These are phyloP conservation scores for Spialia ferax DNA, from an alignment of 2,888 invertebrate species.

Conservation along the genomic window DNA sequence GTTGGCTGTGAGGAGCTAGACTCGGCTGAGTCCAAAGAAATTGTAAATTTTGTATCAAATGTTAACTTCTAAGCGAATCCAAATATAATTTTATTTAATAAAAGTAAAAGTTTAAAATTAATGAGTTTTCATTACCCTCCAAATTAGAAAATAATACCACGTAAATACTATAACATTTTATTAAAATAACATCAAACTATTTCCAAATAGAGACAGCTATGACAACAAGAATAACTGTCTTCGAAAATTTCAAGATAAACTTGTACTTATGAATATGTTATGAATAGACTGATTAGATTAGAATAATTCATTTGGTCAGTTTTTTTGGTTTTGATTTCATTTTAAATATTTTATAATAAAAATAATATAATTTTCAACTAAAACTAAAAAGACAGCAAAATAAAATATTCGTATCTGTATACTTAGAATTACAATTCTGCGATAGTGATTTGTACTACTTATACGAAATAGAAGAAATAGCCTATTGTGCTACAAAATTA, in stretches of 20 bases:
- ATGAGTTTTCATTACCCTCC: constrained; percentile 33
- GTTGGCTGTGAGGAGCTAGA: constrained; percentile 75
- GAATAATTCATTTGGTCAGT: constrained; percentile 30
- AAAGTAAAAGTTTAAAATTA: too few species aligned
- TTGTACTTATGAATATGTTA: constrained; percentile 21
- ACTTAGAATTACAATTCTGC: constrained; percentile 16
- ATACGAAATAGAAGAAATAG: constrained; percentile 11
- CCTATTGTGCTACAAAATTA: constrained; percentile 12
- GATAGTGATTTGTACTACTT: constrained; percentile 17
- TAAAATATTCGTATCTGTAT: constrained; percentile 21
- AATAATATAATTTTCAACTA: constrained; percentile 21
- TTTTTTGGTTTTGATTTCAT: constrained; percentile 29
- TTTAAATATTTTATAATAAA: constrained; percentile 16
- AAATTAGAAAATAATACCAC: constrained; percentile 42
- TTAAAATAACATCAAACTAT: constrained; percentile 59
- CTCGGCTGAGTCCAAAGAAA: constrained; percentile 56
- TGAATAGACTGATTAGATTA: too few species aligned
- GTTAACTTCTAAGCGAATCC: constrained; percentile 52
- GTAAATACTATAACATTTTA: constrained; percentile 56
- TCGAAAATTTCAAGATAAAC: constrained; percentile 5
- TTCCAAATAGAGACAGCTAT: constrained; percentile 47
- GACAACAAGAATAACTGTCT: constrained; percentile 4
- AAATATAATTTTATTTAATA: constrained; percentile 56
- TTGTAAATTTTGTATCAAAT: constrained; percentile 65
- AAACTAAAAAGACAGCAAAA: constrained; percentile 25